Evolutionary conservation across 2,113 vertebrate species (phyloP), one percentile per base, ranked within the genome.

Genomic region (Bucco capensis): DNA sequence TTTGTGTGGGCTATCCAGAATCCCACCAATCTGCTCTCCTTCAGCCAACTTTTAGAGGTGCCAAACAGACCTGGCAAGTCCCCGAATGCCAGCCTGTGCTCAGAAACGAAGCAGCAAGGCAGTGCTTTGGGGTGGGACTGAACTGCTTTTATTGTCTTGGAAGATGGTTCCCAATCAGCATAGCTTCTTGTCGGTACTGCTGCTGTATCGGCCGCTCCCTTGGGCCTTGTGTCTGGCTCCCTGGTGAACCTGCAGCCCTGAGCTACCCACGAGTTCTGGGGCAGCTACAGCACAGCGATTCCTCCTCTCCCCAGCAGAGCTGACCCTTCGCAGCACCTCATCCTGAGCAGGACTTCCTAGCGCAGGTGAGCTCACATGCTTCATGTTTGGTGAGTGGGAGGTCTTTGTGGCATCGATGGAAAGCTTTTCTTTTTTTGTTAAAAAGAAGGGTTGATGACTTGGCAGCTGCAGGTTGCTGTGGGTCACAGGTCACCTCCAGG

Each of bases 31-130:
- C 28, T 25, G 28, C 12, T 18, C 0, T 1, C 31, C 70, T 19
- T 23, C 35, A 38, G 2, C 23, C 38, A 22, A 21, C 31, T 70
- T 23, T 10, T 18, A 57, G 25, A 38, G 4, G 8, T 13, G 8
- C 16, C n/a, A 2, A 25, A 66, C 46, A 60, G 66, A 5, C 30
- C 50, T 8, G 10, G 8, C 5, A 6, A 51, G 44, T 62, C 8
- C 10, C 27, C 19, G 17, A 10, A 2, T 14, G 19, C 19, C 9
- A 13, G 7, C 4, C 0, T 1, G 1, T 6, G 23, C 78, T 53
- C 49, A 62, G 25, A 33, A 53, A 19, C 23, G 10, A 5, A 57
- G 40, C 30, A 14, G 37, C 19, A 25, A 27, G 51, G 51, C 33
- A 23, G 33, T 14, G 14, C 10, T 9, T 12, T 14, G 14, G 56